Percentiles rank a stretch among this genome's conserved stretches.
phyloP scores from a whole-genome alignment of 2,113 vertebrate species.

The sheep (Ovis aries) region DNA sequence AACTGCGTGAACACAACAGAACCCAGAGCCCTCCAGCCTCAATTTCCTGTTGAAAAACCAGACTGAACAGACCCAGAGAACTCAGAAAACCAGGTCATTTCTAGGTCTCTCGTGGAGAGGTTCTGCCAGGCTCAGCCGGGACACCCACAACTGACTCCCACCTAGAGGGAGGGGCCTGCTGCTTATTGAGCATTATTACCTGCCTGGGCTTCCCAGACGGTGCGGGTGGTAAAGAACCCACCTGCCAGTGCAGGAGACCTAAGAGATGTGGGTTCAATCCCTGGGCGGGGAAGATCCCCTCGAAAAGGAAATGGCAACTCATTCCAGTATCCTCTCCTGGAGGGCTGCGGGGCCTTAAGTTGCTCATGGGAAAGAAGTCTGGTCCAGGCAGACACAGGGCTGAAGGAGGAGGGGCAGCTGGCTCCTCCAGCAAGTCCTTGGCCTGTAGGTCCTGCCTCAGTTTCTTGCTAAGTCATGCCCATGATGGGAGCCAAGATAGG shows the following conservation, averaged over 20 bases:
- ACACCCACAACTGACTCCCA: accelerated
- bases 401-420: not conserved
- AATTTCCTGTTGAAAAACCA: not conserved
- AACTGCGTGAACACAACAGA: accelerated
- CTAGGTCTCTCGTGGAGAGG: not conserved
- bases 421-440: not conserved
- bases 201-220: not conserved
- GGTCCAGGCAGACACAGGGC: not conserved
- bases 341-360: not conserved
- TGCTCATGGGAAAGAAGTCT: not conserved
- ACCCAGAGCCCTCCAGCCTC: not conserved
- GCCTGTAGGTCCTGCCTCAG: not conserved
- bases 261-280: not conserved
- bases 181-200: not conserved
- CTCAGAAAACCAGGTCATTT: not conserved
- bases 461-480: not conserved
- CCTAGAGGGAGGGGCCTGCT: not conserved
- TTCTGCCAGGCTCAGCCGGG: accelerated
- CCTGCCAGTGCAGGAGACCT: not conserved
- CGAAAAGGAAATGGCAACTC: not conserved
- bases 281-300: not conserved
- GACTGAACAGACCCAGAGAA: not conserved
- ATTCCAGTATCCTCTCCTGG: not conserved
- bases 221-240: not conserved
- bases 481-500: accelerated